Evolutionary conservation across 2,888 invertebrate genomes (phyloP), one percentile per base, ranked within the genome.

Genomic region (Drosophila villosipedis): DNA sequence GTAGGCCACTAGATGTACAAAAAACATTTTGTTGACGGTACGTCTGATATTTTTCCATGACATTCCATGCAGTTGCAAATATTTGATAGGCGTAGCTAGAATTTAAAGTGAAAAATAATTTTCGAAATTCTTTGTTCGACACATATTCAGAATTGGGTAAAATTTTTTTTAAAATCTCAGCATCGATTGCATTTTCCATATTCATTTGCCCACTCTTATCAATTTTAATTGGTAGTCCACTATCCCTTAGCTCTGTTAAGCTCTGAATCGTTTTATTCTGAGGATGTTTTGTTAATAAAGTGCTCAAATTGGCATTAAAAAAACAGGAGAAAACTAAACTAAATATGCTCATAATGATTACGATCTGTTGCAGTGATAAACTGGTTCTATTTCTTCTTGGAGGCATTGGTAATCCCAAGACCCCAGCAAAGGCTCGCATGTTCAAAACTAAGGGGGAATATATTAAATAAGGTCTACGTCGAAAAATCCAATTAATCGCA

Each of bases 241-340:
- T 63, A 2, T 31, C 33, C 2, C 60, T 14, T 4, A 80, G 25
- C 7, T 77, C 73, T 0, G 68, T 41, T 5, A 80, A 61, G 19
- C 22, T 80, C 0, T 12, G n/a, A 0, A 80, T 64, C 2, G 47
- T 28, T 14, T 60, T 57, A 12, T 53, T 19, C 0, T n/a, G 47
- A 0, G 73, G 70, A 41, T 43, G 49, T 16, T 68, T 71, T 3
- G 49, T 77, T 4, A 80, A 35, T 9, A 80, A 16, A 9, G 79
- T 58, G 33, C 68, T 80, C 9, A 77, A 33, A 22, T 77, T 80
- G 43, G 67, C 70, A 31, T 57, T 64, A n/a, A 80, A 68, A 6
- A 77, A 77, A 10, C 41, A 52, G 33, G 60, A 61, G 1, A 58
- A 16, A 0, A 82, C 62, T 5, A 82, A 19, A 6, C 82, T 65